Evolutionary conservation across 2,797 vertebrate genomes (phyloP), one percentile per base, ranked within the genome.

Genomic region (Acridotheres tristis): DNA sequence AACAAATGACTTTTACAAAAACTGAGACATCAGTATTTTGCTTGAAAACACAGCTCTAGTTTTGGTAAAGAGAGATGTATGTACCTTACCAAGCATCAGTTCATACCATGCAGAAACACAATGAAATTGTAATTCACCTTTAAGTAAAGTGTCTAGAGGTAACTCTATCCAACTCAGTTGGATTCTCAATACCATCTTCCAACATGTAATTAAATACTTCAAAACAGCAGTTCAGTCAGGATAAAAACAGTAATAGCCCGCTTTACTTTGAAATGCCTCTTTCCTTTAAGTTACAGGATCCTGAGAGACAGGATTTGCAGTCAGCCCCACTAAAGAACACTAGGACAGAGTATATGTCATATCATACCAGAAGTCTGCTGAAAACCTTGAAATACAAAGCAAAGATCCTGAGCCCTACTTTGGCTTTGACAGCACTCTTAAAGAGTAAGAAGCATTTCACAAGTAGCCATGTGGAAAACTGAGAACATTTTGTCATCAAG

Each of bases 401-500:
- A 54, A 30, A 68, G 17, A 1, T 61, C 23, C 72, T 77, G 45
- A 81, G 18, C 4, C 13, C 10, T 3, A 4, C 27, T 43, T 57
- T 55, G 26, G 11, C 34, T 89, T 51, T 87, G 27, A 27, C 34
- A 72, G 11, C 6, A 4, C 13, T 59, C 57, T 6, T 4, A 10
- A 63, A 85, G 1, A 5, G 13, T 4, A 11, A 67, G 50, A 75
- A 82, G 9, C 17, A 45, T 67, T 68, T 89, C 59, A 40, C 19
- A 51, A 58, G 16, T 40, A 32, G 20, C 16, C 0, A 0, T 2
- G 1, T 4, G 18, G 27, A 73, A 85, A 73, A 9, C 38, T 26
- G 23, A 5, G 36, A 38, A 3, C 4, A 9, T 75, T 83, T 84
- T 50, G 4, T 34, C 22, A 48, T n/a, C 42, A 50, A 55, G 27